Evolutionary conservation across 37 sponge, comb jelly and placozoan genomes (phyloP).

Genomic region (Chondrilla cf. caribensis): DNA sequence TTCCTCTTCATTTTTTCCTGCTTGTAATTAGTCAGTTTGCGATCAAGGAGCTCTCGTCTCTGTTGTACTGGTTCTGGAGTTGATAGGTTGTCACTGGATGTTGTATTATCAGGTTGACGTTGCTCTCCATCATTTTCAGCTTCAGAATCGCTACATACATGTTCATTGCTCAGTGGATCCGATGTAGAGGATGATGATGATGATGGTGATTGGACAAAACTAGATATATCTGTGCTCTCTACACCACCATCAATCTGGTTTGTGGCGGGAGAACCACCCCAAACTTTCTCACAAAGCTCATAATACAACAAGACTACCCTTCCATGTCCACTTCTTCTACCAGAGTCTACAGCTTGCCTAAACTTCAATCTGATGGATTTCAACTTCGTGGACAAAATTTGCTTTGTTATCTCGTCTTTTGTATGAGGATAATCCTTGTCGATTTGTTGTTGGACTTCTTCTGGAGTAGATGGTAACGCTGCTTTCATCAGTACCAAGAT

Average conservation of each 20-base stretch:
- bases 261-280: constrained; percentile 5
- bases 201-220: too few relatives aligned
- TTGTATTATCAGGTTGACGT: too few relatives aligned
- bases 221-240: too few relatives aligned
- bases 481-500: neutral
- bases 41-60: too few relatives aligned
- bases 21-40: too few relatives aligned
- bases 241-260: neutral
- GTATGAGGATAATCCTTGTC: constrained; percentile 1
- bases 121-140: too few relatives aligned
- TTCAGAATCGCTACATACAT: too few relatives aligned
- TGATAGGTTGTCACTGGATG: too few relatives aligned
- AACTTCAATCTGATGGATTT: constrained; percentile 5
- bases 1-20: too few relatives aligned
- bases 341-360: constrained; percentile 13
- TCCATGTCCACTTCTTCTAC: constrained; percentile 5
- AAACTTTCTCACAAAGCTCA: neutral
- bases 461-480: neutral
- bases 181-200: too few relatives aligned
- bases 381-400: neutral
- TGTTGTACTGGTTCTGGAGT: too few relatives aligned
- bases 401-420: neutral
- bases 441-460: neutral
- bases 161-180: too few relatives aligned
- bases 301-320: neutral